Conservation (phyloP, 1,140 invertebrate species). For the Hyles euphorbiae region DNA sequence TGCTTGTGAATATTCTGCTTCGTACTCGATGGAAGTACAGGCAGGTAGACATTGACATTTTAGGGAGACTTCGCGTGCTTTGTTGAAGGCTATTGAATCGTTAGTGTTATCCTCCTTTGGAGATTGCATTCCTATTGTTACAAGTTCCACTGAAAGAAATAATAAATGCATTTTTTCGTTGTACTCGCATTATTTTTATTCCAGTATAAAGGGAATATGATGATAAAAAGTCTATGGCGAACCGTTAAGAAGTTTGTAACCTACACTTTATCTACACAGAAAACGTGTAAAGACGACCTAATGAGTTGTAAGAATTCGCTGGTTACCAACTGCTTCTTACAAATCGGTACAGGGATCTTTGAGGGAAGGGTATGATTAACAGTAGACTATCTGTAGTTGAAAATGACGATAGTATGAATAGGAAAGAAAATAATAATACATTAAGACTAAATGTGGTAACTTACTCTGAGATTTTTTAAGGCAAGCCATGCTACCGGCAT, state of each 20-base stretch:
- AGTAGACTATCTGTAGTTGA: no score
- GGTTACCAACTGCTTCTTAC: no score
- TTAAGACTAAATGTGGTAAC: slow-evolving; percentile 10
- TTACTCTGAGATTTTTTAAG: slow-evolving; percentile 58
- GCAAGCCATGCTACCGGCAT: slow-evolving; percentile 47
- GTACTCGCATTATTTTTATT: neutral
- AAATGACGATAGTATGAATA: no score
- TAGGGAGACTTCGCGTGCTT: slow-evolving; percentile 47
- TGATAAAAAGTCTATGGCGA: no score
- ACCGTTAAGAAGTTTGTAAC: no score
- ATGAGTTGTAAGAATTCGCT: no score
- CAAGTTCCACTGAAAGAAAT: slow-evolving; percentile 69
- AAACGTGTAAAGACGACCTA: no score
- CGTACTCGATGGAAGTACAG: slow-evolving; percentile 81
- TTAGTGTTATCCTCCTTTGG: slow-evolving; percentile 33
- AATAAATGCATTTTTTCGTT: neutral
- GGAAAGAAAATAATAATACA: no score
- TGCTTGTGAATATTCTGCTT: slow-evolving; percentile 81
- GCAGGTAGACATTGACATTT: slow-evolving; percentile 81
- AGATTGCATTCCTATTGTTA: slow-evolving; percentile 74
- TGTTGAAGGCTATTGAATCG: slow-evolving; percentile 38
- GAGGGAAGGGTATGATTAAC: no score
- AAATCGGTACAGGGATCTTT: no score
- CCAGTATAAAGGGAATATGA: no score
- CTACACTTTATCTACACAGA: no score